phyloP scores from a whole-genome alignment of 2,113 vertebrate genomes.

The Micromys minutus region DNA sequence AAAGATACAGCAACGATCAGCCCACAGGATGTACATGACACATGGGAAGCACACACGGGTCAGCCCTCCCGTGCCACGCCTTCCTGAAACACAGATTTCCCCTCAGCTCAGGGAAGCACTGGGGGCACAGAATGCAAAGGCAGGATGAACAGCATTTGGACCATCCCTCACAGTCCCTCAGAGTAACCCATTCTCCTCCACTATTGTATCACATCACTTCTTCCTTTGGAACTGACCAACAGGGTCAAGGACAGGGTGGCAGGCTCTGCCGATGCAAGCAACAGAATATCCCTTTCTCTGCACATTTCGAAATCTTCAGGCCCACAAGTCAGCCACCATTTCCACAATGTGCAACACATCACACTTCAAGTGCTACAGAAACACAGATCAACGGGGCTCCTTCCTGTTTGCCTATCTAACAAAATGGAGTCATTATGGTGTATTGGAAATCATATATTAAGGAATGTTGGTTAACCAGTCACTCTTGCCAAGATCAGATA shows the following conservation, averaged over 20 bases:
- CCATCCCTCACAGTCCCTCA: neutral
- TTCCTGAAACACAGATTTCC: neutral
- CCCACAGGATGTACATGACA: neutral
- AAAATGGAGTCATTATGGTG: slow-evolving; percentile 57
- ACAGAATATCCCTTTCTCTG: slow-evolving; percentile 56
- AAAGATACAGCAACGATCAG: neutral
- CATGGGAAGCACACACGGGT: neutral
- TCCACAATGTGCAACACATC: slow-evolving; percentile 18
- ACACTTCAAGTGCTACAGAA: neutral
- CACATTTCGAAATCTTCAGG: slow-evolving; percentile 53
- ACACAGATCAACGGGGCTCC: slow-evolving; percentile 25
- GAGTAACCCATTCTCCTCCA: slow-evolving; percentile 30
- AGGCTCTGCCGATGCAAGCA: slow-evolving; percentile 53
- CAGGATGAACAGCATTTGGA: neutral
- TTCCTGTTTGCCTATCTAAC: slow-evolving; percentile 73
- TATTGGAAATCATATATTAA: slow-evolving; percentile 59
- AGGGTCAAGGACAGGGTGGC: slow-evolving; percentile 57
- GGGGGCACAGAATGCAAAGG: neutral
- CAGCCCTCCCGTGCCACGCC: neutral
- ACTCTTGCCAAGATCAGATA: slow-evolving; percentile 72
- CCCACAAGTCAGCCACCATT: slow-evolving; percentile 34
- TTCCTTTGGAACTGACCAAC: slow-evolving; percentile 51
- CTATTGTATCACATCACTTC: slow-evolving; percentile 34
- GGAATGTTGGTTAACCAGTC: slow-evolving; percentile 69
- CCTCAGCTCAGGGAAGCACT: neutral